Conservation (phyloP, 1,140 invertebrate species). For the Hyposmocoma kahamanoa region DNA sequence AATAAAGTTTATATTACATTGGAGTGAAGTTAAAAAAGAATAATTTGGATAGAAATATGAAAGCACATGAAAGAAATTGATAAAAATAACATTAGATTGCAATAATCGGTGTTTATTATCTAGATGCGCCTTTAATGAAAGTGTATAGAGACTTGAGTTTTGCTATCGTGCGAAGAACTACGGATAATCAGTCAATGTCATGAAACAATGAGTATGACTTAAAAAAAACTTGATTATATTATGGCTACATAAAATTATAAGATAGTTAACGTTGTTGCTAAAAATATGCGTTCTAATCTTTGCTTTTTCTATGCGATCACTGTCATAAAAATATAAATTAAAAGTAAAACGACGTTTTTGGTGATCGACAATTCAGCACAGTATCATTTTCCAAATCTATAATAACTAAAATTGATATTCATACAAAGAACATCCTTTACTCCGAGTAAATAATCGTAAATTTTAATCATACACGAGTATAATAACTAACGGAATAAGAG, state of each 20-base stretch:
- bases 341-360: too few species aligned
- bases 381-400: too few species aligned
- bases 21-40: slow-evolving; percentile 14
- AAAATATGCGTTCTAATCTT: too few species aligned
- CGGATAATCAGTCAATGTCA: slow-evolving; percentile 14
- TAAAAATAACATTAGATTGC: slow-evolving; percentile 47
- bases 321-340: too few species aligned
- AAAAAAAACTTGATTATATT: slow-evolving; percentile 11
- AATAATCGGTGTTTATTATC: slow-evolving; percentile 30
- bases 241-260: not conserved
- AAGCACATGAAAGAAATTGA: slow-evolving; percentile 53
- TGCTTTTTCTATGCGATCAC: too few species aligned
- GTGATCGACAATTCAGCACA: too few species aligned
- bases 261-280: too few species aligned
- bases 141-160: slow-evolving; percentile 6
- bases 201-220: slow-evolving; percentile 7
- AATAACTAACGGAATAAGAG: too few species aligned
- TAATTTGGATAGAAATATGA: slow-evolving; percentile 41
- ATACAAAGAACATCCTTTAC: too few species aligned
- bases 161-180: slow-evolving; percentile 8
- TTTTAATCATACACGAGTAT: too few species aligned
- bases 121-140: slow-evolving; percentile 7
- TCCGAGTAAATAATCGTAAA: too few species aligned
- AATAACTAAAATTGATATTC: too few species aligned
- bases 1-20: slow-evolving; percentile 17